Conservation (phyloP, 2,113 vertebrate genomes). For the Shinisaurus crocodilurus region DNA sequence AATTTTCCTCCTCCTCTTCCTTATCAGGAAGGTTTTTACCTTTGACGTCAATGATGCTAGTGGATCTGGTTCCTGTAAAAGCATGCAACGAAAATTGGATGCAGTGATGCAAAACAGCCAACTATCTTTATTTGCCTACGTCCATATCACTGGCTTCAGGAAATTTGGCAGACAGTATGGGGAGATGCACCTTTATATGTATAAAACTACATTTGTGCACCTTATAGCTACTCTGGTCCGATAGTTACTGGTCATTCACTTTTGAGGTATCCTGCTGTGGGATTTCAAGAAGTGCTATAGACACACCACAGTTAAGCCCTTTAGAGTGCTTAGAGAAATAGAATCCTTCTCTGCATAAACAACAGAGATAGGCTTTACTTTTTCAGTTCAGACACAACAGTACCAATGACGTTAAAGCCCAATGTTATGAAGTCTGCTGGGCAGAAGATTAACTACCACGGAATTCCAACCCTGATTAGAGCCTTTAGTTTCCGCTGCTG, state of each 20-base stretch:
- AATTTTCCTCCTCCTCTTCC: slow-evolving; percentile 62
- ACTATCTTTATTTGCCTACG: slow-evolving; percentile 2
- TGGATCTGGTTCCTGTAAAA: slow-evolving; percentile 77
- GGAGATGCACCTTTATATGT: not conserved
- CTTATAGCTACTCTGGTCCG: no score
- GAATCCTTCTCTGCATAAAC: not conserved
- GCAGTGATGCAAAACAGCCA: not conserved
- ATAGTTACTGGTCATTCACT: not conserved
- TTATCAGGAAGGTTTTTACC: slow-evolving; percentile 66
- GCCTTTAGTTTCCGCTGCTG: not conserved
- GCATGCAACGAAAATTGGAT: slow-evolving; percentile 1
- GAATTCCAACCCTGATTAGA: not conserved
- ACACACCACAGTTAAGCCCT: not conserved
- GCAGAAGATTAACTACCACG: not conserved
- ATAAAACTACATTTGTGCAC: not conserved
- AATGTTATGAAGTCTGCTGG: no score
- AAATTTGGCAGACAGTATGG: not conserved
- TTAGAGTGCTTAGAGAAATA: not conserved
- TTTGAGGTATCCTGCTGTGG: no score
- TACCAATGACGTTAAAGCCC: not conserved
- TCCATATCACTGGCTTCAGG: not conserved
- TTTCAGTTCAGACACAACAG: not conserved
- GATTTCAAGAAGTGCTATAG: not conserved
- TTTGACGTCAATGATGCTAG: slow-evolving; percentile 61
- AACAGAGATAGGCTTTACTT: not conserved